phyloP scores from a whole-genome alignment of 2,888 invertebrate genomes.

The Aphodius granarius region DNA sequence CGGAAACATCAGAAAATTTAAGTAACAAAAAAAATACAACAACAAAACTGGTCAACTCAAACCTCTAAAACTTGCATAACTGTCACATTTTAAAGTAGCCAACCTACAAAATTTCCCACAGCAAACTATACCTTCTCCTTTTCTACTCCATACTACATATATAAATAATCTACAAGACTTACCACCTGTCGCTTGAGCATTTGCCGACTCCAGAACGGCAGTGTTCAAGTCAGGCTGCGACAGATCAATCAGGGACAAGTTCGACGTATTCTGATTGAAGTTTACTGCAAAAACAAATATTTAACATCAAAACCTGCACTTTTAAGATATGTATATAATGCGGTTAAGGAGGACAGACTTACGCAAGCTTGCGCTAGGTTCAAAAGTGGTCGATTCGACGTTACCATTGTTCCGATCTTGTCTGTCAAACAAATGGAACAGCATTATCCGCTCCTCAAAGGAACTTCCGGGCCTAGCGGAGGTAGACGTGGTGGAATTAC shows the following conservation, averaged over 20 bases:
- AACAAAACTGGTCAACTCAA: too few species aligned
- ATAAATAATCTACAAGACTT: background rate
- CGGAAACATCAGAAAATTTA: too few species aligned
- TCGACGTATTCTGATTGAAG: conserved; percentile 24
- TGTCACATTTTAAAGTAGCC: too few species aligned
- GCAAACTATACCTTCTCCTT: background rate
- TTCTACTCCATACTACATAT: background rate
- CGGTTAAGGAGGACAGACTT: background rate
- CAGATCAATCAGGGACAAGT: conserved; percentile 40
- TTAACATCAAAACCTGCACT: background rate
- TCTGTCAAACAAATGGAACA: conserved; percentile 61
- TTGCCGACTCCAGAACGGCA: conserved; percentile 23
- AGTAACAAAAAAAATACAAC: too few species aligned
- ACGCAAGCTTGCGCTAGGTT: conserved; percentile 17
- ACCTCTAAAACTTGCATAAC: too few species aligned
- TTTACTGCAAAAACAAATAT: conserved; percentile 28
- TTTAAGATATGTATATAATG: background rate
- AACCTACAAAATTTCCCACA: too few species aligned
- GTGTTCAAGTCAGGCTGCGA: conserved; percentile 40
- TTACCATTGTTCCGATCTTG: conserved; percentile 44
- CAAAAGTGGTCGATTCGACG: conserved; percentile 5
- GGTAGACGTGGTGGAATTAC: conserved; percentile 34
- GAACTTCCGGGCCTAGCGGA: conserved; percentile 32
- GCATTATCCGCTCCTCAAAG: conserved; percentile 61
- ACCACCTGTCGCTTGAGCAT: background rate